Base-by-base conservation (phyloP, 1,140 invertebrate species). In the Brachionus calyciflorus region DNA sequence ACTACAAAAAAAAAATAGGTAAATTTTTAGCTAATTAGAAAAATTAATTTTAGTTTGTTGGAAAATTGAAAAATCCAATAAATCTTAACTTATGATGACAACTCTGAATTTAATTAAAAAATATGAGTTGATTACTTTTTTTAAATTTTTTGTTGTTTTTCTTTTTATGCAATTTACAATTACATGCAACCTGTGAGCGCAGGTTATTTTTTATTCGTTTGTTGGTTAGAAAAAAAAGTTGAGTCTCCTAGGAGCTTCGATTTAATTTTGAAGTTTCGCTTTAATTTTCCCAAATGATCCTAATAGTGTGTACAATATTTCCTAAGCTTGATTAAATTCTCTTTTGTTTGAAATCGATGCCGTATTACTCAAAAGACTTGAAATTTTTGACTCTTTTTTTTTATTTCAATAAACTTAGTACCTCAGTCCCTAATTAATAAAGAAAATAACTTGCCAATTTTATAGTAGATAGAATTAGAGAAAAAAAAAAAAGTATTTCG, bases 11-110 rank as follows among this genome's bases (percentile, higher is more conserved):
- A n/a, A n/a, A n/a, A n/a, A 55, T 28, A 55, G 55, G 55, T 60
- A 60, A 60, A 30, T 17, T 60, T 60, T 60, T 60, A 60, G 55
- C 37, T 60, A 41, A 60, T 60, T 60, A 33, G 37, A 60, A 60
- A 60, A 37, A 60, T 60, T 60, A 60, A 60, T 60, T 60, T 33
- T 60, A 60, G n/a, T 5, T 37, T 37, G 3, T 37, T 9, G 33
- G 33, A 37, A 37, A 60, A 57, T 33, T 33, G 17, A 60, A 60
- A 60, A 2, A 5, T 37, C 33, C 33, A 37, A 37, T 37, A 37
- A 37, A 37, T 37, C 33, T 37, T 37, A 37, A 9, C 9, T 37
- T 9, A n/a, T n/a, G n/a, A n/a, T 37, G 33, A 5, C 33, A 37
- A 37, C 33, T 37, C 3, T 37, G 3, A 9, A 5, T 37, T 37